Base-by-base conservation (phyloP, 2,797 vertebrate species). In the Aulostomus chinensis region DNA sequence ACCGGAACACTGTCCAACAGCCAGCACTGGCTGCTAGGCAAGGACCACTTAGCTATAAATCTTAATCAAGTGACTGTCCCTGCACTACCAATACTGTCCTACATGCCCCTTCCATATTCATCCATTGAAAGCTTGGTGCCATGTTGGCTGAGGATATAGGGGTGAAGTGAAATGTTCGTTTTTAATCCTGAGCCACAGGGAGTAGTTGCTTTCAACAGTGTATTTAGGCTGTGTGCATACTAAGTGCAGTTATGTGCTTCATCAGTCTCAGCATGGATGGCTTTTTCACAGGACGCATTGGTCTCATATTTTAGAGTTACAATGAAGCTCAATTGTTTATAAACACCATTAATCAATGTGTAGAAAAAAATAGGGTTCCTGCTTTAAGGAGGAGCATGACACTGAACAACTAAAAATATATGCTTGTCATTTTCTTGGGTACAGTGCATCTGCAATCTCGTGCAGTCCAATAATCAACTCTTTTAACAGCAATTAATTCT, bases 31-130 rank as follows among this genome's bases (percentile, higher is more conserved):
- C 67, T 69, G 73, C 58, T 75, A 66, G 57, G 61, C 37, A 40
- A 72, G 56, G 40, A 39, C 62, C 42, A 68, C 54, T 37, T 43
- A 36, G 50, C 83, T 73, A 88, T 83, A 76, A 80, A 86, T 86
- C 80, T 80, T 85, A 70, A 84, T 86, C 76, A 82, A 70, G 73
- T 35, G 42, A 48, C 46, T 22, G 54, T 40, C 49, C 21, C 9
- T 5, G 34, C 43, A 11, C 38, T 15, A 18, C 16, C 31, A 10
- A 26, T 49, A 2, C 30, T 5, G 17, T 47, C 54, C 64, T 46
- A 18, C 7, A 17, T 55, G 39, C 39, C 56, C 46, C 31, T 6
- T 47, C 38, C 18, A 21, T 32, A 33, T 30, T 49, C 56, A 35
- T 39, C 45, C 2, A 7, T 55, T 58, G 10, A 60, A 58, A 46